These are phyloP conservation scores for silkworm (Bombyx mori) DNA, from an alignment of 1,140 invertebrate genomes.

Conservation along the genomic window ASM3026992v2 NC_085110.1:552001-552500, in stretches of 20 bases:
- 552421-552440: too few species aligned
- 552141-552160: not conserved
- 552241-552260: slow-evolving; percentile 8
- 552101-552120: too few species aligned
- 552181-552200: slow-evolving; percentile 8
- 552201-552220: slow-evolving; percentile 15
- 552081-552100: too few species aligned
- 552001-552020: too few species aligned
- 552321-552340: slow-evolving; percentile 3
- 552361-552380: not conserved
- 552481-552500: too few species aligned
- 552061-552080: too few species aligned
- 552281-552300: slow-evolving; percentile 11
- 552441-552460: too few species aligned
- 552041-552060: too few species aligned
- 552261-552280: slow-evolving; percentile 10
- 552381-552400: not conserved
- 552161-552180: slow-evolving; percentile 10
- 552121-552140: too few species aligned
- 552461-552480: too few species aligned
- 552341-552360: not conserved
- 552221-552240: slow-evolving; percentile 2
- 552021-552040: too few species aligned
- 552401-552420: too few species aligned
- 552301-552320: slow-evolving; percentile 14